Percentiles rank a stretch among this genome's conserved stretches.
Evolutionary conservation across 92 coral and sea anemone species (phyloP).

Genomic region (Phenganax stokvisi): DNA sequence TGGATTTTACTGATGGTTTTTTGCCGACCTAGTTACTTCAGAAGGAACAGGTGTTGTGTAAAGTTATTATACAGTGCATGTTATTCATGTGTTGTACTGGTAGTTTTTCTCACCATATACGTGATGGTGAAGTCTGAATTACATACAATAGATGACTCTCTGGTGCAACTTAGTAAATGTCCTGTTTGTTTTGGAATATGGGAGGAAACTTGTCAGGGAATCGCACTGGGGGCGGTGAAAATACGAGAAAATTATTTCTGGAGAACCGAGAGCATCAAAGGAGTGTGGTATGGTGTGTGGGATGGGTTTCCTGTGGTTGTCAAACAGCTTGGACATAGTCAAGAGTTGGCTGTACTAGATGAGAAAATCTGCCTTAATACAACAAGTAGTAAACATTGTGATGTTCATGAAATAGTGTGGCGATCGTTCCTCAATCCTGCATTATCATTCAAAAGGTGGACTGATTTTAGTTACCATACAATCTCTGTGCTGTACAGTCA

Average conservation of each 20-base stretch:
- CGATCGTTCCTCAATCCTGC: constrained; percentile 60
- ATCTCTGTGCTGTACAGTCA: no score
- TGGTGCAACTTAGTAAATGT: constrained; percentile 49
- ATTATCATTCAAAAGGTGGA: constrained; percentile 55
- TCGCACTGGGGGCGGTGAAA: constrained; percentile 44
- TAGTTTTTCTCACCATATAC: background rate
- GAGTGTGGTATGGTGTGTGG: constrained; percentile 61
- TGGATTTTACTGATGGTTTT: background rate
- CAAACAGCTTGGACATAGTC: constrained; percentile 57
- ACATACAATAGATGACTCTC: constrained; percentile 18
- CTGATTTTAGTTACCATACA: background rate
- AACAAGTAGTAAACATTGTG: constrained; percentile 49
- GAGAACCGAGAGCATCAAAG: constrained; percentile 46
- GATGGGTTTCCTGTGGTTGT: constrained; percentile 47
- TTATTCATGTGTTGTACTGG: background rate
- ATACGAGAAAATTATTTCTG: constrained; percentile 49
- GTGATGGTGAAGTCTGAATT: constrained; percentile 29
- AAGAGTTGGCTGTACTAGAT: constrained; percentile 55
- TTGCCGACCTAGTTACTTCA: constrained; percentile 16
- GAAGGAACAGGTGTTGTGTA: constrained; percentile 2
- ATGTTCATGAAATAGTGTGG: constrained; percentile 48
- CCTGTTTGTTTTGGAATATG: constrained; percentile 78
- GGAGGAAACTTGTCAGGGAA: constrained; percentile 48
- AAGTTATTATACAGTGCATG: background rate
- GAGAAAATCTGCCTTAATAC: constrained; percentile 57